Percentiles rank a stretch among this genome's conserved stretches.
Conservation (phyloP, 2,888 invertebrate genomes). For the Lasioglossum oenotherae region DNA sequence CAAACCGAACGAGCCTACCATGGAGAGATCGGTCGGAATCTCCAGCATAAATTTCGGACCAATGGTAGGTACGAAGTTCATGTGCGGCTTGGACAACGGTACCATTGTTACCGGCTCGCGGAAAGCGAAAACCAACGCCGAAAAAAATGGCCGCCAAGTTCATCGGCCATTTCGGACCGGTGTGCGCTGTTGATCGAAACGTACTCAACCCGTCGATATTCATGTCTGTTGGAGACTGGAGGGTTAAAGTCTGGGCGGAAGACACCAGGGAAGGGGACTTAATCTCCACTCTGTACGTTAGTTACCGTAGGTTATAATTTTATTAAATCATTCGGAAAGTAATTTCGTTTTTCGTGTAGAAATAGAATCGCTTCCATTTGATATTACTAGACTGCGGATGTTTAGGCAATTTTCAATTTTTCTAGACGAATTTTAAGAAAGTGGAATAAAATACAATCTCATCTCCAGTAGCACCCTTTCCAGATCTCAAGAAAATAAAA, state of each 20-base stretch:
- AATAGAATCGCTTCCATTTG: too few relatives aligned
- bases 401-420: too few relatives aligned
- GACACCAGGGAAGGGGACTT: slow-evolving; percentile 96
- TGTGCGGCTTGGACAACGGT: slow-evolving; percentile 89
- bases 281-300: slow-evolving; percentile 90
- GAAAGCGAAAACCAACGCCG: slow-evolving; percentile 90
- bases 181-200: slow-evolving; percentile 95
- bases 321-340: not conserved
- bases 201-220: slow-evolving; percentile 97
- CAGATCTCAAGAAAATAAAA: too few relatives aligned
- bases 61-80: slow-evolving; percentile 92
- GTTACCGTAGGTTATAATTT: slow-evolving; percentile 13
- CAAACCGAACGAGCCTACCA: slow-evolving; percentile 87
- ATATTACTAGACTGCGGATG: too few relatives aligned
- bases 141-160: slow-evolving; percentile 89
- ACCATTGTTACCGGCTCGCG: slow-evolving; percentile 87
- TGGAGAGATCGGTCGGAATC: slow-evolving; percentile 89
- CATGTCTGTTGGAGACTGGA: slow-evolving; percentile 96
- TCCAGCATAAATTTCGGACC: slow-evolving; percentile 92
- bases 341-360: too few relatives aligned
- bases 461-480: too few relatives aligned
- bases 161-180: slow-evolving; percentile 91
- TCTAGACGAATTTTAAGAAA: too few relatives aligned
- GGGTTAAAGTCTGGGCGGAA: slow-evolving; percentile 96
- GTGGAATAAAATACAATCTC: too few relatives aligned